These are phyloP conservation scores for Agrochola macilenta DNA, from an alignment of 2,888 invertebrate genomes.

Conservation along the genomic window DNA sequence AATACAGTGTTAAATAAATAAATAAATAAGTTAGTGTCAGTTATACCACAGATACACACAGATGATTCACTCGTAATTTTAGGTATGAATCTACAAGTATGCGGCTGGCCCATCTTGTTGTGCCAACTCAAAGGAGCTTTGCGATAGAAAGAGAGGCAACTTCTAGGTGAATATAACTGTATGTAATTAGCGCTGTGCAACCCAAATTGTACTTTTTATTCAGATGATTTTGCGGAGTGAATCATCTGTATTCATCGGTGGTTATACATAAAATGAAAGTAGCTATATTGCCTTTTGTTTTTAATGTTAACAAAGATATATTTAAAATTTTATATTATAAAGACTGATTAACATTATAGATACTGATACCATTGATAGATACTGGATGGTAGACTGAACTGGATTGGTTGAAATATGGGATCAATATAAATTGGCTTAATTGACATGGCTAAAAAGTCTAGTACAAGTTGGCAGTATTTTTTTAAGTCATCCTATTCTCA, in stretches of 20 bases:
- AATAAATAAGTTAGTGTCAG: neutral
- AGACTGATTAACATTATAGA: too few species aligned
- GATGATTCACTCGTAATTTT: too few species aligned
- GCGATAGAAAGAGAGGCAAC: too few species aligned
- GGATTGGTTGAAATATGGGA: neutral
- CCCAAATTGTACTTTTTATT: too few species aligned
- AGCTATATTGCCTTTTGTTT: neutral
- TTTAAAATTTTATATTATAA: neutral
- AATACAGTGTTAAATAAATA: neutral
- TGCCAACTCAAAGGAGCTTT: too few species aligned
- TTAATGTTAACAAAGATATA: neutral
- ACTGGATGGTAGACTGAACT: neutral
- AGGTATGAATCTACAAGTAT: too few species aligned
- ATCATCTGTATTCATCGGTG: neutral
- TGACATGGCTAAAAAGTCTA: neutral
- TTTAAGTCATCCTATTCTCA: neutral
- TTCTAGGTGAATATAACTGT: too few species aligned
- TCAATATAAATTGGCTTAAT: neutral
- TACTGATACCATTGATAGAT: too few species aligned
- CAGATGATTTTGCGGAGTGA: too few species aligned
- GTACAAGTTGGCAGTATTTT: neutral
- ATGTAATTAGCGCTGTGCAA: too few species aligned
- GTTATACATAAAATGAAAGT: neutral
- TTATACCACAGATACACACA: too few species aligned
- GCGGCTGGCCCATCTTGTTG: too few species aligned